These are phyloP conservation scores for Tringa solitaria DNA, from an alignment of 2,113 vertebrate genomes.

Conservation along the genomic window DNA sequence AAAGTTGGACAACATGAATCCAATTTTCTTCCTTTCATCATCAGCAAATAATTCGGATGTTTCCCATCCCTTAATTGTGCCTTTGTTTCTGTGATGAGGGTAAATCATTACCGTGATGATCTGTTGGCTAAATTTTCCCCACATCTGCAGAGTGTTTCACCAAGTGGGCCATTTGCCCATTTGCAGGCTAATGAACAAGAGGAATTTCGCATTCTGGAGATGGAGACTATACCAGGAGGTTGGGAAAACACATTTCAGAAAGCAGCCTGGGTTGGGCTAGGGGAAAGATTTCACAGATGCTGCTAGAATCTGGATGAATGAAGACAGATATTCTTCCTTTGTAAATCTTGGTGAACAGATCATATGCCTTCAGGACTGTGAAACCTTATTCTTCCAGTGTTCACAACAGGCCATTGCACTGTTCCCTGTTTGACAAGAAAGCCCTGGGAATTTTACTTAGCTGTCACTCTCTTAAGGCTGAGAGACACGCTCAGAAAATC, in stretches of 20 bases:
- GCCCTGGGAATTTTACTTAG: neutral
- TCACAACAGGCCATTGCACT: neutral
- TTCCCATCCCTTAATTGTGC: constrained; percentile 44
- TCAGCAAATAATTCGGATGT: constrained; percentile 46
- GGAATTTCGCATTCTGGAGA: neutral
- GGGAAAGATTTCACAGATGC: neutral
- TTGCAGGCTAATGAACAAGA: neutral
- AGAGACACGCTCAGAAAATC: neutral
- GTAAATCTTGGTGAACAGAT: neutral
- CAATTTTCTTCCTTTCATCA: constrained; percentile 60
- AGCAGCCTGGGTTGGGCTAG: neutral
- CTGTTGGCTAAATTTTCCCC: constrained; percentile 43
- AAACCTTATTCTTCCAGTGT: neutral
- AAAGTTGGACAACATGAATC: constrained; percentile 60
- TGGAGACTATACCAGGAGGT: neutral
- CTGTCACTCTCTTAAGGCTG: neutral
- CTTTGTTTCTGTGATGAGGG: constrained; percentile 32
- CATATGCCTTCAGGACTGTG: neutral
- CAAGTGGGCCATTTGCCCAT: neutral
- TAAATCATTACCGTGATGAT: neutral
- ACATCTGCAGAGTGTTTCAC: constrained; percentile 36
- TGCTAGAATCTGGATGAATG: neutral
- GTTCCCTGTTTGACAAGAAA: neutral
- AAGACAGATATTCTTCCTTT: neutral
- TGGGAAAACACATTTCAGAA: neutral